phyloP scores from a whole-genome alignment of 2,113 vertebrate species.

The Glaucidium brasilianum region DNA sequence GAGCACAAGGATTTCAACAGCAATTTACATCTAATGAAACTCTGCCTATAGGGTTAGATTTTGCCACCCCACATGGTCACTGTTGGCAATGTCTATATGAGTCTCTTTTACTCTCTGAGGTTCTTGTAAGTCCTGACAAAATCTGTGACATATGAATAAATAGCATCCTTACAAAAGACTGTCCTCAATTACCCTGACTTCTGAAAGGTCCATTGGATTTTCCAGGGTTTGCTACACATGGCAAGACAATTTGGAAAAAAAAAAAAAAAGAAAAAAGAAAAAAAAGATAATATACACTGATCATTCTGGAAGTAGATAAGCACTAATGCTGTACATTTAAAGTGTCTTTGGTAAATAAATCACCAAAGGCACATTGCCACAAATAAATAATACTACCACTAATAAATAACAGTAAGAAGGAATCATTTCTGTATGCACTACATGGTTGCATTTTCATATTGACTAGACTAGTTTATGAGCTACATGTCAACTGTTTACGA shows the following conservation, averaged over 20 bases:
- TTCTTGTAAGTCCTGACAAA: not conserved
- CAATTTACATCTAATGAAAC: not conserved
- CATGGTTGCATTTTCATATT: conserved; percentile 31
- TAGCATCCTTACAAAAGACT: not conserved
- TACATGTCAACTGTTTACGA: conserved; percentile 3
- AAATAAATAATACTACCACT: not conserved
- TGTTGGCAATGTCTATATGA: not conserved
- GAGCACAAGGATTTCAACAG: not conserved
- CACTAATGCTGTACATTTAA: not conserved
- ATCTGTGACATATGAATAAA: not conserved
- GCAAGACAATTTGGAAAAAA: not conserved
- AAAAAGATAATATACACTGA: not conserved
- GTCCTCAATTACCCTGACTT: not conserved
- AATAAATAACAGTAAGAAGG: not conserved
- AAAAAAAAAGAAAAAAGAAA: not conserved
- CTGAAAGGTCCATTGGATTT: not conserved
- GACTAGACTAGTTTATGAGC: conserved; percentile 46
- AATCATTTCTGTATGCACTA: not conserved
- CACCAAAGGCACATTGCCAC: not conserved
- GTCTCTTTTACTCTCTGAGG: not conserved
- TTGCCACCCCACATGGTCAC: not conserved
- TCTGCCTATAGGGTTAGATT: not conserved
- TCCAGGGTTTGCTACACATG: not conserved
- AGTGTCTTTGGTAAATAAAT: not conserved
- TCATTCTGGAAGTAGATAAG: not conserved